Evolutionary conservation across 2,797 vertebrate species (phyloP), one percentile per base, ranked within the genome.

Genomic region (Buphagus erythrorhynchus): DNA sequence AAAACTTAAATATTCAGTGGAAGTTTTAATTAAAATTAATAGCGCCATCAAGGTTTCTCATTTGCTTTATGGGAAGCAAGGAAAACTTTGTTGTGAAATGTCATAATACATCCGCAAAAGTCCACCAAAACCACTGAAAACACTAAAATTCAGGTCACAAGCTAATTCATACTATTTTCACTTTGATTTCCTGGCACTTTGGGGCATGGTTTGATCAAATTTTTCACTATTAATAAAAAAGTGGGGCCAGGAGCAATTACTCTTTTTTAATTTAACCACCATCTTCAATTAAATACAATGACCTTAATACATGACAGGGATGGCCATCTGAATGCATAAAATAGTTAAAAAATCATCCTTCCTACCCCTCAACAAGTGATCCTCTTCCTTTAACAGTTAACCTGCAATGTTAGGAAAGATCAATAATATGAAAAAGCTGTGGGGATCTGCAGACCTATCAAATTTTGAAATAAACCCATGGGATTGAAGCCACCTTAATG

Each of bases 11-110:
- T 31, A 80, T 13, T 31, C 38, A 57, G 6, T 49, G 45, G 49
- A 87, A 89, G 33, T 96, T 95, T 94, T 85, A 76, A 49, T 59
- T 88, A 40, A 88, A 87, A 80, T 31, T 54, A 65, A 49, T 55
- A 58, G 63, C 55, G 86, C 5, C 45, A 91, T 33, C 49, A 35
- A 58, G 33, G 65, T 52, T 81, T 87, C 57, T 61, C 15, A 7
- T 45, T 69, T 86, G 35, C 75, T 85, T 61, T 46, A 81, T 29
- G 51, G 54, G 24, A 96, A 93, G 68, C 26, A 93, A 66, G 51
- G 48, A 80, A 74, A 85, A 36, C 13, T 83, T 76, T 38, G 21
- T 54, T 81, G 29, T 76, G 63, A 86, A 93, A 72, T 51, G 48
- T 7, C 20, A 9, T 10, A 82, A 84, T 28, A 24, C 8, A 49